phyloP scores from a whole-genome alignment of 2,888 invertebrate genomes.

The Halictus ligatus region DNA sequence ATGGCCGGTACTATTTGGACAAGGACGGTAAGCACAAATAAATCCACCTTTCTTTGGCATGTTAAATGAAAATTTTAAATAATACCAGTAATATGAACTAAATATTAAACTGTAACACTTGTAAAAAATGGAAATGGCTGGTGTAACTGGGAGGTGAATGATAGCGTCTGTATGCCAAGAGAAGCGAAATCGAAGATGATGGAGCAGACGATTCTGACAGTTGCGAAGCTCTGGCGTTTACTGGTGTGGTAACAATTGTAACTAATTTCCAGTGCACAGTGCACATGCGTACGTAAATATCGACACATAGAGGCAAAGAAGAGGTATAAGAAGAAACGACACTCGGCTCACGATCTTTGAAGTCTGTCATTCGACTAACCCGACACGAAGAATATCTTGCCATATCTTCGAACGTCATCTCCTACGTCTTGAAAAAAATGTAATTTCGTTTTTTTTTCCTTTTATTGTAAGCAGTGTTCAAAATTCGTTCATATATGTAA shows the following conservation, averaged over 20 bases:
- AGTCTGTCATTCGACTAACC: too few species aligned
- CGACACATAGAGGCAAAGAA: too few species aligned
- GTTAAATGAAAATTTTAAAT: neutral
- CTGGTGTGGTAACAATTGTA: neutral
- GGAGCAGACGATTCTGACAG: neutral
- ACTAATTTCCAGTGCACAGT: neutral
- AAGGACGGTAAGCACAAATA: neutral
- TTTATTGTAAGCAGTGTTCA: conserved; percentile 20
- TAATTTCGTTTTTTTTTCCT: conserved; percentile 7
- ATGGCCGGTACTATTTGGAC: conserved; percentile 2
- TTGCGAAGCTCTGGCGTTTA: neutral
- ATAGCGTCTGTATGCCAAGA: neutral
- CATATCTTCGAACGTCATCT: neutral
- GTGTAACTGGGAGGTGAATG: neutral
- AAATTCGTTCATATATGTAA: conserved; percentile 33
- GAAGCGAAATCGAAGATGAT: neutral
- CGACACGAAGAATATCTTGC: neutral
- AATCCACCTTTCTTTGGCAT: conserved; percentile 10
- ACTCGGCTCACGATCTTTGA: too few species aligned
- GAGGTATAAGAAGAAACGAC: too few species aligned
- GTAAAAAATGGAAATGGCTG: neutral
- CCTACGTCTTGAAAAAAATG: neutral
- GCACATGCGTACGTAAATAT: too few species aligned
- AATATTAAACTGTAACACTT: neutral
- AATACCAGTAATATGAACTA: neutral